A percentile compares a stretch with the other conserved stretches of the same genome.
These are phyloP conservation scores for Paradoxurus hermaphroditus DNA, from an alignment of 2,113 vertebrate genomes.

Conservation along the genomic window DNA sequence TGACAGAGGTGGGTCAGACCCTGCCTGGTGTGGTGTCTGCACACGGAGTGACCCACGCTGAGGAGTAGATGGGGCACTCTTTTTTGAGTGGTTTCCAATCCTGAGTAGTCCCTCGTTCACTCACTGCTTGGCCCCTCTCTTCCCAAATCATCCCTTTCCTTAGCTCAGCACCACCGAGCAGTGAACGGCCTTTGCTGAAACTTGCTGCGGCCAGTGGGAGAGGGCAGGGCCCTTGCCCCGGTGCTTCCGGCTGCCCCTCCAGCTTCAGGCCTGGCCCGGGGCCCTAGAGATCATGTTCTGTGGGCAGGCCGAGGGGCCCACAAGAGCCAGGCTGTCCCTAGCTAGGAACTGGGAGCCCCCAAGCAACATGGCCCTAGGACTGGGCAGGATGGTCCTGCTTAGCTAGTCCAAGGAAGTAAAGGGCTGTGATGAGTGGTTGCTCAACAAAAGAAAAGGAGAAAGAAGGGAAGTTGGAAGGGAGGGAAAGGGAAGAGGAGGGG, in stretches of 20 bases:
- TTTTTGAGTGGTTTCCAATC: background rate
- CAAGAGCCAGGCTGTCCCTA: background rate
- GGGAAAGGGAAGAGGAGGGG: too few species aligned
- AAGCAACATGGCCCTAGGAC: background rate
- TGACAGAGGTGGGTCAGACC: conserved; percentile 96
- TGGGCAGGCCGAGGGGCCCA: background rate
- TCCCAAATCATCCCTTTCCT: background rate
- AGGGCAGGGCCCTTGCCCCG: background rate
- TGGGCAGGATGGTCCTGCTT: background rate
- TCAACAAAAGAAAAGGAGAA: background rate
- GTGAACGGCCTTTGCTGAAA: background rate
- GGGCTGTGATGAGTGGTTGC: conserved; percentile 2
- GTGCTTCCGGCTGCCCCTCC: background rate
- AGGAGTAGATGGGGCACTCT: background rate
- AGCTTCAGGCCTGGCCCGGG: background rate
- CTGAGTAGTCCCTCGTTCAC: background rate
- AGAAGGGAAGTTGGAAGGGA: background rate
- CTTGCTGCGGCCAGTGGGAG: background rate
- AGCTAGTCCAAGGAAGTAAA: conserved; percentile 58
- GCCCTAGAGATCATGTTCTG: background rate
- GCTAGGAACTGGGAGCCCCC: background rate
- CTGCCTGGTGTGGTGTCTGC: conserved; percentile 96
- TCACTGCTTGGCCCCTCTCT: background rate
- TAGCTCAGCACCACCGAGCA: background rate
- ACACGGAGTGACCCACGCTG: conserved; percentile 83